Evolutionary conservation across 2,888 invertebrate genomes (phyloP).

Genomic region (Drosophila pegasa): DNA sequence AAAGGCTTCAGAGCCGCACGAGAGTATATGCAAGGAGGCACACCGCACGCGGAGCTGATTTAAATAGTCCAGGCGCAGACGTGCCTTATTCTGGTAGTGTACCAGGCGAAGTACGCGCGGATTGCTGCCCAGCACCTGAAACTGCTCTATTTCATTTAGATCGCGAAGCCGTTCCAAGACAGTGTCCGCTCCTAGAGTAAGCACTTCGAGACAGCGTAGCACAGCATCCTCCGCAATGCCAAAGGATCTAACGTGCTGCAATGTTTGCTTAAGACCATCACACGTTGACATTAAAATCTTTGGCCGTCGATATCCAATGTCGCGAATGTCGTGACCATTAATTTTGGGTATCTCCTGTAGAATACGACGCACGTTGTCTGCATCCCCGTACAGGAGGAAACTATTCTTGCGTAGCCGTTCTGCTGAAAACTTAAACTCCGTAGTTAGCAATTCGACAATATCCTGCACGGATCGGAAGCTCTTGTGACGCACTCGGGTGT

Average conservation of each 20-base stretch:
- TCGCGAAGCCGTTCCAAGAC: slow-evolving; percentile 87
- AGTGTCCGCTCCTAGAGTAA: slow-evolving; percentile 87
- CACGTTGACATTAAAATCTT: slow-evolving; percentile 88
- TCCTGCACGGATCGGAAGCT: slow-evolving; percentile 86
- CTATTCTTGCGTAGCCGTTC: slow-evolving; percentile 87
- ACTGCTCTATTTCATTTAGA: slow-evolving; percentile 87
- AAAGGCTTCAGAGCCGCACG: slow-evolving; percentile 83
- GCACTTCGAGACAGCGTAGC: slow-evolving; percentile 86
- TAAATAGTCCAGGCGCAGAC: slow-evolving; percentile 86
- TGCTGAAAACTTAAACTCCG: slow-evolving; percentile 86
- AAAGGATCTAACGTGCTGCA: slow-evolving; percentile 86
- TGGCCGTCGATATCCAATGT: slow-evolving; percentile 87
- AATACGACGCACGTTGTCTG: slow-evolving; percentile 87
- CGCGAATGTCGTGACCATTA: slow-evolving; percentile 86
- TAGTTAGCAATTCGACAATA: slow-evolving; percentile 86
- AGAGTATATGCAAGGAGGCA: slow-evolving; percentile 85
- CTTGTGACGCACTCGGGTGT: slow-evolving; percentile 83
- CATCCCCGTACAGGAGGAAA: slow-evolving; percentile 87
- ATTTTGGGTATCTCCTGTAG: slow-evolving; percentile 86
- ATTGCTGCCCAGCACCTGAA: slow-evolving; percentile 87
- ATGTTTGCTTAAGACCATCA: slow-evolving; percentile 86
- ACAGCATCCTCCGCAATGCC: slow-evolving; percentile 87
- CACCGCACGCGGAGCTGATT: slow-evolving; percentile 85
- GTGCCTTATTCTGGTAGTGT: slow-evolving; percentile 85
- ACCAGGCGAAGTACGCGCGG: slow-evolving; percentile 87